Conservation (phyloP, 2,888 invertebrate genomes). For the Coenonympha arcania region DNA sequence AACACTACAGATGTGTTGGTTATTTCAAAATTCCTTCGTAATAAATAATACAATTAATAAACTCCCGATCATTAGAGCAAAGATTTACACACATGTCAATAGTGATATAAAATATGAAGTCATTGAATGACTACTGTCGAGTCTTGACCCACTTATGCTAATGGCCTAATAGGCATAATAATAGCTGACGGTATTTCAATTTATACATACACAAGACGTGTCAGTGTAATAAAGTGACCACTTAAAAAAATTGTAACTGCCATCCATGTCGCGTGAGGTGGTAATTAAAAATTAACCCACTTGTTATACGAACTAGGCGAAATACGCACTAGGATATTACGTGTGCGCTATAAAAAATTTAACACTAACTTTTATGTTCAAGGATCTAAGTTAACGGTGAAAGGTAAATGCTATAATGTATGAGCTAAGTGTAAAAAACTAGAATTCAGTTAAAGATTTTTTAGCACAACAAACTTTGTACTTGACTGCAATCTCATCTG, state of each 20-base stretch:
- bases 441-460: no score
- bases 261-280: constrained; percentile 44
- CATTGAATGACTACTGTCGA: constrained; percentile 8
- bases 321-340: no score
- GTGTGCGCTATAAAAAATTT: no score
- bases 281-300: constrained; percentile 66
- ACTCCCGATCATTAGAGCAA: neutral
- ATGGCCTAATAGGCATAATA: constrained; percentile 13
- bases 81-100: neutral
- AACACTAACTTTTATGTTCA: no score
- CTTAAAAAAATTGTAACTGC: constrained; percentile 47
- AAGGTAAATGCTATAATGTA: no score
- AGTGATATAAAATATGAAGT: neutral
- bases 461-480: no score
- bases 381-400: no score
- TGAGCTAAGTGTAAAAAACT: no score
- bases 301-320: no score
- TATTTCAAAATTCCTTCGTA: no score
- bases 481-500: no score
- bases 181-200: constrained; percentile 24
- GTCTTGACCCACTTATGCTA: constrained; percentile 24
- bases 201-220: constrained; percentile 22
- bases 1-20: no score
- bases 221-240: constrained; percentile 35
- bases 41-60: neutral